Conservation (phyloP, 2,888 invertebrate species). For the Volucella inflata region DNA sequence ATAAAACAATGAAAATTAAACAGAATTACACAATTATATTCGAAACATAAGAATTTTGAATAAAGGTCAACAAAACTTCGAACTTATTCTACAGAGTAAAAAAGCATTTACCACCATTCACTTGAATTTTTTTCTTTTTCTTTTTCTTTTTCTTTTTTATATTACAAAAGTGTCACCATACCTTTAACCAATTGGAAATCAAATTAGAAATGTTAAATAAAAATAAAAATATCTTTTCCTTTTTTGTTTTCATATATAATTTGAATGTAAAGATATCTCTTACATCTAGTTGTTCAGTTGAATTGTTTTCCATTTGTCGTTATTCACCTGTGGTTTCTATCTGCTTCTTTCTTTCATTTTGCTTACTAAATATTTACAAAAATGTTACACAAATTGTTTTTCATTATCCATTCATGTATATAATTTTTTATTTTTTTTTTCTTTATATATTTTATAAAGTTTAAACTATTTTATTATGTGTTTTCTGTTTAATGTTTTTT, state of each 20-base stretch:
- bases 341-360: constrained; percentile 23
- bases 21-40: constrained; percentile 43
- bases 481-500: too few relatives aligned
- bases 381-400: constrained; percentile 61
- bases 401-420: constrained; percentile 47
- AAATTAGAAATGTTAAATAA: not conserved
- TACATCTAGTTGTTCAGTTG: constrained; percentile 65
- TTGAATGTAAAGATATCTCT: constrained; percentile 46
- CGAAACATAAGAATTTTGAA: constrained; percentile 13
- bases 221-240: not conserved
- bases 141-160: too few relatives aligned
- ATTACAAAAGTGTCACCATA: constrained; percentile 62
- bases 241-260: constrained; percentile 9
- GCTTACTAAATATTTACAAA: constrained; percentile 66
- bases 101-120: constrained; percentile 41
- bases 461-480: constrained; percentile 49
- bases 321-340: constrained; percentile 13
- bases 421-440: constrained; percentile 27
- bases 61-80: constrained; percentile 5
- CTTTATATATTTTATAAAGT: constrained; percentile 40
- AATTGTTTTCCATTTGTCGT: constrained; percentile 39
- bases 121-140: not conserved
- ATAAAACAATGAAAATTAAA: constrained; percentile 55
- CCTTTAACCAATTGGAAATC: constrained; percentile 31
- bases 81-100: constrained; percentile 37